Base-by-base conservation (phyloP, 2,797 vertebrate species). In the Neosalanx taihuensis region DNA sequence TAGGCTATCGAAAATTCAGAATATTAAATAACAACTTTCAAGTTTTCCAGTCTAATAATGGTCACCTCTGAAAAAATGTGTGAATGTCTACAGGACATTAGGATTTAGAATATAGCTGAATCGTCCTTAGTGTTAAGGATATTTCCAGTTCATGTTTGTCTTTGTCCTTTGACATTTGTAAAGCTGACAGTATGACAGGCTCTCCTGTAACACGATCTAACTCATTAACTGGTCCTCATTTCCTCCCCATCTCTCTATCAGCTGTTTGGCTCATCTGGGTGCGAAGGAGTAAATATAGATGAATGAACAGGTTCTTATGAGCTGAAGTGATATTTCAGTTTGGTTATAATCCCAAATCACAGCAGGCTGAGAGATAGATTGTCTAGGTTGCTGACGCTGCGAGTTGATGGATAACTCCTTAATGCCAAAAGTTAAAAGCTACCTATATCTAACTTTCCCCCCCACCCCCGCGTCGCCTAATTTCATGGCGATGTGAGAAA, bases 221-320 rank as follows among this genome's bases (percentile, higher is more conserved):
- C 69, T 70, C 69, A 63, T 81, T 12, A 46, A 51, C 12, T 49
- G 49, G 78, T 81, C 67, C n/a, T 71, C 69, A 79, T 56, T 20
- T 30, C 46, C 37, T 53, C 64, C 49, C 13, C 53, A 33, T 70
- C 23, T 58, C 33, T 60, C 67, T 15, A 64, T 83, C 79, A 81
- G 75, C 76, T 82, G 77, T 78, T 81, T 31, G 26, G 58, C 67
- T 58, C 4, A n/a, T 68, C 59, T 77, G 72, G 10, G 63, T 69
- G 67, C 41, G 72, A 70, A 73, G 61, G 72, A 71, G 75, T 58
- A 76, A 62, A 79, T 66, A 64, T 57, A 72, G 72, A 75, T 72
- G 61, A 56, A 67, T 61, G 33, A 35, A 63, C 68, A 59, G 31
- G n/a, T 37, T 30, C 20, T 33, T 20, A 31, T 56, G 31, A 71